Evolutionary conservation across 2,888 invertebrate species (phyloP), one percentile per base, ranked within the genome.

Genomic region (Molorchus minor): DNA sequence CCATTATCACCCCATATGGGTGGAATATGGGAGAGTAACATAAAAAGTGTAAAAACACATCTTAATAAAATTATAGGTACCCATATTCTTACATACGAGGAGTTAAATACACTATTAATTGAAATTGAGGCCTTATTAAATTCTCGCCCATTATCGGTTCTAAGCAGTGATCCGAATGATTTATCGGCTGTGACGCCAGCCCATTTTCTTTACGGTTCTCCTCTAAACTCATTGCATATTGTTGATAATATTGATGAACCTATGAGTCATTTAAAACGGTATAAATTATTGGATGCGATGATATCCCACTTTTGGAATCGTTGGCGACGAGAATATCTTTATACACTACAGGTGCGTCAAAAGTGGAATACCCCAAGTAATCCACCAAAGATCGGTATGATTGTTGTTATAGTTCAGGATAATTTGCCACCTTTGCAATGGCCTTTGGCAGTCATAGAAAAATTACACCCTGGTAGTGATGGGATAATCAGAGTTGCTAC

Each of bases 131-230:
- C 25, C 25, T 8, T 25, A 25, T 25, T 25, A 25, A 25, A 8
- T 25, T 25, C 25, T 5, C 25, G 25, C 3, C 8, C 4, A 5
- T 25, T 25, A 8, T 25, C 4, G 4, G 25, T 8, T 25, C 10
- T 62, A 1, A 57, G 17, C 44, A 57, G 29, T 7, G 55, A 51
- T 12, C 33, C 40, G 16, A 30, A 21, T 40, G 54, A 54, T 54
- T 45, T 52, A 17, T 44, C 41, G n/a, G 57, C 47, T 1, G 52
- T 67, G 1, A 68, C 65, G 2, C 63, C 67, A 2, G 64, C 44
- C 10, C 65, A 67, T 45, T 67, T 68, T 41, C 41, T 65, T 1
- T 29, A 13, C 13, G 29, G 29, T 4, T 8, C 30, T 10, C 45
- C 29, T 4, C 17, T 45, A 16, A 45, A 45, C 10, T 45, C 30